Base-by-base conservation (phyloP, 2,888 invertebrate genomes). In the Conus canariensis region DNA sequence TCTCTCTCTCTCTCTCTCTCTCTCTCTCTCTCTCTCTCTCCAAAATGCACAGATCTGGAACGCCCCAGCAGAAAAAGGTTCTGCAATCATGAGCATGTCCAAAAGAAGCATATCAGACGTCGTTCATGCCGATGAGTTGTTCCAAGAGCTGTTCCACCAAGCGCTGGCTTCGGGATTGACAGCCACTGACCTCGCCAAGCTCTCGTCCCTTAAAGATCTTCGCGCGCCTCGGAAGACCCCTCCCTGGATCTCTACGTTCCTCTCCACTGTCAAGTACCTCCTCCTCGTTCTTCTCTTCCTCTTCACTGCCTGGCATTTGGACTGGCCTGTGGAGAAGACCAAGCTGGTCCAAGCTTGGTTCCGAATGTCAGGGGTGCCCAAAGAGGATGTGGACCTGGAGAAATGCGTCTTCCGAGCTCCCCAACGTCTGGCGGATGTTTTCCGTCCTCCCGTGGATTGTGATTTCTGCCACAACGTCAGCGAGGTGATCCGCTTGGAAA, bases 381-480 rank as follows among this genome's bases (percentile, higher is more conserved):
- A 92, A 0, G 92, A 92, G 7, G 85, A 91, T n/a, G 87, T 91
- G 14, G 25, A 91, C 1, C 59, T 56, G 19, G 94, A 95, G 83
- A 91, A 87, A 22, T 96, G 96, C 92, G 88, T 95, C 10, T 59
- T 95, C 0, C 92, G 93, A 22, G 88, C 93, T 85, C 92, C 93
- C 2, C 94, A 94, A 14, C 83, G 85, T 25, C 12, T 94, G 1
- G 77, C 91, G 1, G 94, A 95, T 80, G 64, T 97, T 12, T 98
- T 98, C 95, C 97, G 98, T 3, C 98, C 98, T 0, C 98, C 98
- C 0, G 98, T 98, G 2, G 97, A 97, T 94, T 99, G 99, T 95
- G 97, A 97, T 56, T 97, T 98, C 96, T 99, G 99, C 95, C 95
- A 95, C 9, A 97, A 97, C 90, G 97, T 98, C 19, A 96, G 96